A percentile compares a stretch with the other conserved stretches of the same genome.
Conservation (phyloP, 1,140 invertebrate species). For the Potamilus streckersoni region DNA sequence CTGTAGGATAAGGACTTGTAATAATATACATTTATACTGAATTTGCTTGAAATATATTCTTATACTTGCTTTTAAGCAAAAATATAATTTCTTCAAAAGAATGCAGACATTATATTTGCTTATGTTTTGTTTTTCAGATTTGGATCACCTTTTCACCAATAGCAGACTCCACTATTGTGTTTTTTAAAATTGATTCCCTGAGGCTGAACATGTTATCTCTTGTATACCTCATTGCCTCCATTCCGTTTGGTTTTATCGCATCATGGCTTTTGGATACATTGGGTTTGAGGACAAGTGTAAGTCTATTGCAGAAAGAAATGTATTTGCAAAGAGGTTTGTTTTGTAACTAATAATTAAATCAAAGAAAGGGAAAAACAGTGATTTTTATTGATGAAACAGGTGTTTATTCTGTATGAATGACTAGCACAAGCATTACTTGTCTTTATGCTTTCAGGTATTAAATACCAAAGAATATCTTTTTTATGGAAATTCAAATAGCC, state of each 20-base stretch:
- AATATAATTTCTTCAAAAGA: not conserved
- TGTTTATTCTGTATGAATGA: too few relatives aligned
- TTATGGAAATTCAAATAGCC: too few relatives aligned
- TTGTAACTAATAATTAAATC: too few relatives aligned
- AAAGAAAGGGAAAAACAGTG: too few relatives aligned
- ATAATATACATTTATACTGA: not conserved
- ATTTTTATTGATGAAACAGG: too few relatives aligned
- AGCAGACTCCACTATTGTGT: slow-evolving; percentile 66
- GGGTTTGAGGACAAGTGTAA: slow-evolving; percentile 67
- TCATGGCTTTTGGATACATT: slow-evolving; percentile 68
- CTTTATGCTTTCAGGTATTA: too few relatives aligned
- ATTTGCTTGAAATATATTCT: not conserved
- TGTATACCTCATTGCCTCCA: slow-evolving; percentile 67
- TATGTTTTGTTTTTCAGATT: slow-evolving; percentile 57
- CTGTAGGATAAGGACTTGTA: not conserved
- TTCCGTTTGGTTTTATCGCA: slow-evolving; percentile 69
- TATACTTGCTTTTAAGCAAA: not conserved
- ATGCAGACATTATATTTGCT: not conserved
- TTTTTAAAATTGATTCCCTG: slow-evolving; percentile 60
- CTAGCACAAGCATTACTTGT: too few relatives aligned
- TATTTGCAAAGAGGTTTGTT: too few relatives aligned
- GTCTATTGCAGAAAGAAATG: slow-evolving; percentile 17
- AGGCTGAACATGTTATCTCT: slow-evolving; percentile 68
- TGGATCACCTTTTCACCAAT: slow-evolving; percentile 71
- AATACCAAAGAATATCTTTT: too few relatives aligned